A percentile compares a stretch with the other conserved stretches of the same genome.
Conservation (phyloP, 2,888 invertebrate species). For the Limenitis camilla region DNA sequence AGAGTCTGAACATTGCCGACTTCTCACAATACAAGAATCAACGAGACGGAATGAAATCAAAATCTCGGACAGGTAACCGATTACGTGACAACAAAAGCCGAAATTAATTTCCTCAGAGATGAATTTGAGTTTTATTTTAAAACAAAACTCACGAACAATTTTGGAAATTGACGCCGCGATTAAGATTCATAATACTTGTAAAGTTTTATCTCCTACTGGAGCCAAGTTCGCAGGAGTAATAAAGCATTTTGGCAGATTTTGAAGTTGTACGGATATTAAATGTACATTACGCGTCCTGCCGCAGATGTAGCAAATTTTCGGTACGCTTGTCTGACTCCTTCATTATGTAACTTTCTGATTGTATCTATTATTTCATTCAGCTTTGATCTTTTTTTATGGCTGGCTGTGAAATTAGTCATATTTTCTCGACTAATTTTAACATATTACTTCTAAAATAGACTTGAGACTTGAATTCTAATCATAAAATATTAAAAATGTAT, state of each 20-base stretch:
- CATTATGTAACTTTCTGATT: conserved; percentile 20
- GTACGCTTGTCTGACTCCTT: conserved; percentile 18
- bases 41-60: conserved; percentile 41
- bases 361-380: conserved; percentile 12
- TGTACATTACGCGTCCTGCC: conserved; percentile 61
- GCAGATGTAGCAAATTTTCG: conserved; percentile 47
- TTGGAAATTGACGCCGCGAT: conserved; percentile 64
- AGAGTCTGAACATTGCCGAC: conserved; percentile 22
- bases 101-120: conserved; percentile 60
- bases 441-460: not conserved
- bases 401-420: not conserved
- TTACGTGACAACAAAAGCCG: conserved; percentile 56
- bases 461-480: too few relatives aligned
- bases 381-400: not conserved
- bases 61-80: conserved; percentile 57
- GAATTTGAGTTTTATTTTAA: conserved; percentile 63
- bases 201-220: conserved; percentile 65
- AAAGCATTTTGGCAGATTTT: conserved; percentile 72
- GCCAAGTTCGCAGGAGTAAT: conserved; percentile 63
- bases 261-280: conserved; percentile 65
- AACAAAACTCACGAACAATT: conserved; percentile 65
- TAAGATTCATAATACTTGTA: conserved; percentile 72
- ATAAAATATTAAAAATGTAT: too few relatives aligned
- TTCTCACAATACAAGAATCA: conserved; percentile 33
- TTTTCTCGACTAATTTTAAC: not conserved